Evolutionary conservation across 2,888 invertebrate genomes (phyloP), one percentile per base, ranked within the genome.

Genomic region (Rotaria magnacalcarata): DNA sequence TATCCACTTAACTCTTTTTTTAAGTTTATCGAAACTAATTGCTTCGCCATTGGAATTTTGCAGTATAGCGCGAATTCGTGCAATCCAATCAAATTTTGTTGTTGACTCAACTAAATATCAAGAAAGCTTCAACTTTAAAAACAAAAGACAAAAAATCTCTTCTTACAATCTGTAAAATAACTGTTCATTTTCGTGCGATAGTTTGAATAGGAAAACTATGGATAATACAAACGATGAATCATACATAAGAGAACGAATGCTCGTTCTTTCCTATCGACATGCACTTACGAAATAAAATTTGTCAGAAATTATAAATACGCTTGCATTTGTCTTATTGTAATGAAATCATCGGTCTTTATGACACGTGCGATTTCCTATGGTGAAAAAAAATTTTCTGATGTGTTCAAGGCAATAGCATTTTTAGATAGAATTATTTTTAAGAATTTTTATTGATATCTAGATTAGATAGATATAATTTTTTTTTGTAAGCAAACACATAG

Each of bases 111-210:
- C 67, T 67, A 16, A 67, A 67, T 14, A 67, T 2, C 10, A 27
- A 27, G 3, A 27, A 11, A 27, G 6, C 24, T n/a, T 11, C 16
- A 67, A 67, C 8, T 4, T 16, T 27, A 0, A 34, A 67, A 5
- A 11, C 27, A 67, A 34, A 27, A 27, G 3, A 54, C 19, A 1
- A 27, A 34, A 34, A 67, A 67, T 10, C 10, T 67, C 67, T 67
- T 27, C 67, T 67, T 67, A 67, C 67, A 16, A 67, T 58, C 58
- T 58, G 58, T 58, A 58, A n/a, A 58, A 58, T 67, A 4, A 67
- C 67, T 16, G 67, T 67, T 67, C 67, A 67, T 67, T 27, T 67
- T 34, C 5, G 16, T 34, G 3, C 19, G 0, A 54, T 21, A 54
- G 19, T 21, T 19, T 21, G 21, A 54, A 54, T 21, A 54, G 21